Percentiles rank a stretch among this genome's conserved stretches.
Evolutionary conservation across 2,888 invertebrate genomes (phyloP).

Genomic region (Melangyna quadrimaculata): DNA sequence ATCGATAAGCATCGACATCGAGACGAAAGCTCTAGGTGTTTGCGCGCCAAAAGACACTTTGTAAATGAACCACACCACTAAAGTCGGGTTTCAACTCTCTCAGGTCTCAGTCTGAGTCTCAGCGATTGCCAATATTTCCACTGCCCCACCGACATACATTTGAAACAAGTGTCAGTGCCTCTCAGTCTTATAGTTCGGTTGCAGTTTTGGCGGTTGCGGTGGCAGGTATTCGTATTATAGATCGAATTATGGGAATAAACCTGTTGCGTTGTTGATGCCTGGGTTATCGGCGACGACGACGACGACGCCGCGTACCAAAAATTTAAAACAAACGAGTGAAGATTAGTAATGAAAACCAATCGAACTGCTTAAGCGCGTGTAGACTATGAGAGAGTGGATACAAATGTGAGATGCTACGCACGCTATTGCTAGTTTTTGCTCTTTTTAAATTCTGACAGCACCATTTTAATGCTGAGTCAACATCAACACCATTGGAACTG

Average conservation of each 20-base stretch:
- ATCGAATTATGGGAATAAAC: slow-evolving; percentile 51
- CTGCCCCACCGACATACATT: slow-evolving; percentile 29
- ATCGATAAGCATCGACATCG: slow-evolving; percentile 6
- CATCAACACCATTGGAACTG: neutral
- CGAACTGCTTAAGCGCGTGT: neutral
- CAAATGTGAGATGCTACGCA: neutral
- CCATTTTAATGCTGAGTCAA: neutral
- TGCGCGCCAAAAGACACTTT: slow-evolving; percentile 60
- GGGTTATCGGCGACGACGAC: neutral
- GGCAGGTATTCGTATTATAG: slow-evolving; percentile 19
- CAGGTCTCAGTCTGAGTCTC: neutral
- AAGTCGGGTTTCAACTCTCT: neutral
- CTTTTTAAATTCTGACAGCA: neutral
- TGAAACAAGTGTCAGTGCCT: slow-evolving; percentile 29
- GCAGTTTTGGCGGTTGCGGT: slow-evolving; percentile 45
- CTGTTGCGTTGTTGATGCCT: slow-evolving; percentile 49
- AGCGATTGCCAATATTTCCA: slow-evolving; percentile 19
- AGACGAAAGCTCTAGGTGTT: slow-evolving; percentile 43
- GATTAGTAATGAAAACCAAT: slow-evolving; percentile 10
- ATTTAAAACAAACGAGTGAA: neutral
- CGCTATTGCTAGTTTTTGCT: neutral
- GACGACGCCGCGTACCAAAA: slow-evolving; percentile 32
- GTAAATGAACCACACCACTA: slow-evolving; percentile 45
- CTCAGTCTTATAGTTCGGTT: neutral
- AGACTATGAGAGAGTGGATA: neutral